Evolutionary conservation across 2,888 invertebrate species (phyloP).

Genomic region (Parelbella ahira): DNA sequence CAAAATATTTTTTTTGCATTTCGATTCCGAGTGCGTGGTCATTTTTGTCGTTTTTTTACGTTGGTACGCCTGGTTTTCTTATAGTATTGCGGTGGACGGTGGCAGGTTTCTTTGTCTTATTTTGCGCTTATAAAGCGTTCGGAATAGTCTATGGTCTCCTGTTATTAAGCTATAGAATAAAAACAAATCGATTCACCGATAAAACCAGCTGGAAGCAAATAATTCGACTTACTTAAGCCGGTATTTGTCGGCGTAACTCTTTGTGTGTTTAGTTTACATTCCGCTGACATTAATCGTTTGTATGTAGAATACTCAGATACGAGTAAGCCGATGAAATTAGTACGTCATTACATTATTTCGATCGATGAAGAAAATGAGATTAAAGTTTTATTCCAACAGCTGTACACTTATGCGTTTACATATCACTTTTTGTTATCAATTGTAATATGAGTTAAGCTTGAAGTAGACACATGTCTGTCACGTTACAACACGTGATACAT

Average conservation of each 20-base stretch:
- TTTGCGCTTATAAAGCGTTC: slow-evolving; percentile 40
- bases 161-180: slow-evolving; percentile 35
- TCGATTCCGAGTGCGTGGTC: slow-evolving; percentile 74
- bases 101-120: slow-evolving; percentile 50
- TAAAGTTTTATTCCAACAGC: too few relatives aligned
- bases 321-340: too few relatives aligned
- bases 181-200: slow-evolving; percentile 24
- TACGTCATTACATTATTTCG: too few relatives aligned
- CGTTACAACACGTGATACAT: too few relatives aligned
- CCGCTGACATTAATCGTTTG: slow-evolving; percentile 20
- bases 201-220: slow-evolving; percentile 23
- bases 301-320: too few relatives aligned
- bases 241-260: slow-evolving; percentile 22
- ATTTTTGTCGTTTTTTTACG: slow-evolving; percentile 69
- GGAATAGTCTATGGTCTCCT: slow-evolving; percentile 36
- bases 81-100: slow-evolving; percentile 56
- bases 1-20: slow-evolving; percentile 74
- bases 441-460: too few relatives aligned
- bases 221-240: slow-evolving; percentile 25
- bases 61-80: slow-evolving; percentile 46
- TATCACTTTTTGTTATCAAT: too few relatives aligned
- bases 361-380: too few relatives aligned
- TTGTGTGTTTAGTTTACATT: slow-evolving; percentile 18
- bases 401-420: too few relatives aligned
- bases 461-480: too few relatives aligned